Percentiles rank a stretch among this genome's conserved stretches.
These are phyloP conservation scores for Petrocephalus sullivani DNA, from an alignment of 2,797 vertebrate genomes.

Conservation along the genomic window DNA sequence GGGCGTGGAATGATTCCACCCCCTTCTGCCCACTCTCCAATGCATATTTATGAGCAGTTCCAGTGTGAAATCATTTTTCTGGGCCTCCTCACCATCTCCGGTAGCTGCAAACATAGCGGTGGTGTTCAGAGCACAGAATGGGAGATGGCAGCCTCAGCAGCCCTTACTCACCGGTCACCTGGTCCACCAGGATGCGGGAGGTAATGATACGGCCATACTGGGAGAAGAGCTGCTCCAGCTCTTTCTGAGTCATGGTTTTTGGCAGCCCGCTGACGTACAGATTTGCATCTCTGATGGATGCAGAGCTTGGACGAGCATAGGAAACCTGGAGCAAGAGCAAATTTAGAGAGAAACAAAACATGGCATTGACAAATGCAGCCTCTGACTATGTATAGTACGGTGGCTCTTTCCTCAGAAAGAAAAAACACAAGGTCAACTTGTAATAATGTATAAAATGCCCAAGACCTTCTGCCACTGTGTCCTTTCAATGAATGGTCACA, in stretches of 20 bases:
- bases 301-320: constrained; percentile 1
- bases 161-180: constrained; percentile 7
- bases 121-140: neutral
- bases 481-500: neutral
- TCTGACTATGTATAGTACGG: neutral
- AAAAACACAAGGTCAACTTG: neutral
- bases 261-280: neutral
- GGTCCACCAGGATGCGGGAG: constrained; percentile 8
- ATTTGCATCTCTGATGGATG: constrained; percentile 9
- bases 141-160: neutral
- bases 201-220: constrained; percentile 3
- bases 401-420: too few species aligned
- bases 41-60: constrained; percentile 1
- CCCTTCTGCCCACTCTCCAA: neutral
- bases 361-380: neutral
- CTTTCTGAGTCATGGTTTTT: constrained; percentile 10
- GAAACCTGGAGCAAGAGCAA: neutral
- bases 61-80: neutral
- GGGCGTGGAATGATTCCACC: neutral
- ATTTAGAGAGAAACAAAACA: neutral
- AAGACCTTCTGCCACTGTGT: neutral
- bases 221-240: constrained; percentile 5
- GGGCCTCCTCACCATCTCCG: neutral
- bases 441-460: neutral
- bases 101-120: neutral